phyloP scores from a whole-genome alignment of 2,113 vertebrate species.

The Gadus chalcogrammus region DNA sequence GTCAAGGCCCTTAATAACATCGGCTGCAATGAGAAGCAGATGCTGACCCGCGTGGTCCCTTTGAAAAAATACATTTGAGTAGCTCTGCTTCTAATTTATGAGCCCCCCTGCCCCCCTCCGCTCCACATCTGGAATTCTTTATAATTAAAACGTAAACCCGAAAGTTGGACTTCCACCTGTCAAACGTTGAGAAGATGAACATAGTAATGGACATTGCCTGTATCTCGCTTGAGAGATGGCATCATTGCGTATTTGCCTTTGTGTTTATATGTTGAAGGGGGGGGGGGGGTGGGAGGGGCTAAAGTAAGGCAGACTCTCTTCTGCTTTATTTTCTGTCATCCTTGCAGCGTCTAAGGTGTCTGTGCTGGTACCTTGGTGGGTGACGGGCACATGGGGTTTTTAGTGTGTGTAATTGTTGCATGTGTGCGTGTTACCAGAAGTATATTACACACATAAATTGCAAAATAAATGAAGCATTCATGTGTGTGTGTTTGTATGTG shows the following conservation, averaged over 20 bases:
- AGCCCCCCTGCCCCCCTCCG: conserved; percentile 47
- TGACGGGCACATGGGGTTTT: not conserved
- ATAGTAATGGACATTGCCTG: conserved; percentile 95
- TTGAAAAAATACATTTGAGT: conserved; percentile 97
- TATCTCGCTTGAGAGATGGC: conserved; percentile 53
- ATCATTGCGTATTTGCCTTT: conserved; percentile 48
- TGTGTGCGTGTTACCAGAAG: too few relatives aligned
- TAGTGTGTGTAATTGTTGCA: too few relatives aligned
- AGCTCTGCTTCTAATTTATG: conserved; percentile 98
- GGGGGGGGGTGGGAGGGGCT: conserved; percentile 31
- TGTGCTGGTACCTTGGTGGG: not conserved
- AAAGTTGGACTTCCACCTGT: conserved; percentile 99
- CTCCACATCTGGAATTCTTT: conserved; percentile 99
- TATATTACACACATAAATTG: too few relatives aligned
- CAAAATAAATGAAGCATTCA: too few relatives aligned
- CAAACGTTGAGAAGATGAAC: conserved; percentile 98
- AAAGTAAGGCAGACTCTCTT: conserved; percentile 23
- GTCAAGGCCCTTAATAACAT: conserved; percentile 98
- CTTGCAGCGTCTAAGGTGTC: conserved; percentile 11
- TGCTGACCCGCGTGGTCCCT: conserved; percentile 91
- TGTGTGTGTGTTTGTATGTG: too few relatives aligned
- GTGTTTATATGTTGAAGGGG: conserved; percentile 34
- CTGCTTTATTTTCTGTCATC: conserved; percentile 56
- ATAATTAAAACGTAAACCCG: conserved; percentile 99
- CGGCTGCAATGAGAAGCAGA: conserved; percentile 98